phyloP scores from a whole-genome alignment of 2,888 invertebrate species.

The Pegoplata infirma region DNA sequence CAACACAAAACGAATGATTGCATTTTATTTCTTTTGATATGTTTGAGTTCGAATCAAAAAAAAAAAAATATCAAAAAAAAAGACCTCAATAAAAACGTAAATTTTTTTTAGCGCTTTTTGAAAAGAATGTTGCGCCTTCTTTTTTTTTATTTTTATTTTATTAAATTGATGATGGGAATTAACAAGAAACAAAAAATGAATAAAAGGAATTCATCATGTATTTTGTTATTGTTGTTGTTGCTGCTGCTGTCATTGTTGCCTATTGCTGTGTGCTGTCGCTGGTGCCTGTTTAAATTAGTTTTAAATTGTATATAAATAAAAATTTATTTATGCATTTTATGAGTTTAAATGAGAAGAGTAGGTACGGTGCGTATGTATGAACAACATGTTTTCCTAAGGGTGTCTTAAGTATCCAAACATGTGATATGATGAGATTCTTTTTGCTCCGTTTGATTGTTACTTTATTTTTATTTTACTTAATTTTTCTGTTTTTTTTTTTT shows the following conservation, averaged over 20 bases:
- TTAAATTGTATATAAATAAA: conserved; percentile 59
- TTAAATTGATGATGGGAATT: conserved; percentile 56
- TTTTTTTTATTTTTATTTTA: conserved; percentile 30
- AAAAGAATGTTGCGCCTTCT: conserved; percentile 48
- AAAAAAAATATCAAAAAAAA: conserved; percentile 26
- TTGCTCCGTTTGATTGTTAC: conserved; percentile 3
- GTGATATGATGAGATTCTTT: conserved; percentile 34
- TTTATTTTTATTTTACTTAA: too few species aligned
- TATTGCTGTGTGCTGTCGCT: conserved; percentile 5
- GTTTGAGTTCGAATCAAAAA: conserved; percentile 37
- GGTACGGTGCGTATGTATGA: too few species aligned
- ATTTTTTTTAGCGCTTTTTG: conserved; percentile 51
- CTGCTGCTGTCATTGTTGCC: conserved; percentile 18
- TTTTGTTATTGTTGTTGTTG: conserved; percentile 11
- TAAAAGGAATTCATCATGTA: conserved; percentile 46
- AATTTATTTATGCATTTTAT: conserved; percentile 54
- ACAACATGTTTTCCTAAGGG: conserved; percentile 39
- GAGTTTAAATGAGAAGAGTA: conserved; percentile 39
- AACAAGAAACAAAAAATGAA: conserved; percentile 41
- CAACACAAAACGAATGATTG: conserved; percentile 40
- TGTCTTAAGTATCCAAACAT: conserved; percentile 40
- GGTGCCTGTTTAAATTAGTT: conserved; percentile 58
- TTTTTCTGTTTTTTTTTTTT: neutral
- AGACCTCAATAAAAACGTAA: conserved; percentile 56
- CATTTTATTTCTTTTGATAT: conserved; percentile 42